Conservation (phyloP, 2,888 invertebrate species). For the Spodoptera picta region DNA sequence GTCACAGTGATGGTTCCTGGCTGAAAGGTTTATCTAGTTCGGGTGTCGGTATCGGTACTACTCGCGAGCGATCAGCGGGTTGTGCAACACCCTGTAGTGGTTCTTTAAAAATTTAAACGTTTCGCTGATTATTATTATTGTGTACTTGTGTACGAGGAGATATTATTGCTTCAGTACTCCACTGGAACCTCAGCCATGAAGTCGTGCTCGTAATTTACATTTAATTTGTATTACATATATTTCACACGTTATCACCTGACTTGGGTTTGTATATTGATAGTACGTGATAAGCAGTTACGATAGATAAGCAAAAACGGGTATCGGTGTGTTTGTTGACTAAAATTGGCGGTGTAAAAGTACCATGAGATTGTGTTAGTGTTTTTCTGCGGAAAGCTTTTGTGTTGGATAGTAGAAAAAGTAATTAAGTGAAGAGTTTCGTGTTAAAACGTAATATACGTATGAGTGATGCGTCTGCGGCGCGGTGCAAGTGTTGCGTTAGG, state of each 20-base stretch:
- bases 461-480: conserved; percentile 85
- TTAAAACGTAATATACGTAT: conserved; percentile 63
- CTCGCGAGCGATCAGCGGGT: conserved; percentile 69
- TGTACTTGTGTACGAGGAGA: conserved; percentile 62
- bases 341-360: conserved; percentile 30
- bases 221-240: conserved; percentile 41
- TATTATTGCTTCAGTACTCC: conserved; percentile 70
- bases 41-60: conserved; percentile 64
- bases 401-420: conserved; percentile 20
- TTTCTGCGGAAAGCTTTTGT: conserved; percentile 19
- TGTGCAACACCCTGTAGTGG: conserved; percentile 69
- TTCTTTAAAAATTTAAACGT: conserved; percentile 65
- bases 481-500: conserved; percentile 84
- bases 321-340: conserved; percentile 51
- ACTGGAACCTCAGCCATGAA: conserved; percentile 61
- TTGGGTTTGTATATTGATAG: conserved; percentile 70
- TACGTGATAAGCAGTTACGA: conserved; percentile 66
- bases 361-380: conserved; percentile 33
- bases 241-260: conserved; percentile 59
- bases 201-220: conserved; percentile 66
- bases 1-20: conserved; percentile 73
- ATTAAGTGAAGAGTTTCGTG: conserved; percentile 50
- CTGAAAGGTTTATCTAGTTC: conserved; percentile 67
- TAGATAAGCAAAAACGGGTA: conserved; percentile 65
- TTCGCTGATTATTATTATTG: conserved; percentile 61